Conservation (phyloP, 2,888 invertebrate species). For the Tyria jacobaeae region DNA sequence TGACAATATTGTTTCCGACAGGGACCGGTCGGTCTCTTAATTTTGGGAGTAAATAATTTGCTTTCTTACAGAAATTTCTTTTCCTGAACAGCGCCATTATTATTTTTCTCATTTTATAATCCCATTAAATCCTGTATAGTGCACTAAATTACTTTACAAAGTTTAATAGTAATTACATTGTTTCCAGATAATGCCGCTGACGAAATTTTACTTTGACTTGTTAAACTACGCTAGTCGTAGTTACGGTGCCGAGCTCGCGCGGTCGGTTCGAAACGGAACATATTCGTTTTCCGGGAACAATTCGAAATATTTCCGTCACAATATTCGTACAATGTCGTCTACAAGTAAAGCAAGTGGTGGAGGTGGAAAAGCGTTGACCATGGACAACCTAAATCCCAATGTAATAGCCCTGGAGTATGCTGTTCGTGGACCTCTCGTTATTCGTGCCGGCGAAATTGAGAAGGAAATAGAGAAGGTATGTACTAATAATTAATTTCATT, state of each 20-base stretch:
- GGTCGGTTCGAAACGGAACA: not conserved
- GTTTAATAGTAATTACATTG: conserved; percentile 60
- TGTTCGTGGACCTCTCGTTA: conserved; percentile 98
- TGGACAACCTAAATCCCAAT: conserved; percentile 95
- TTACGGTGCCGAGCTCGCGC: not conserved
- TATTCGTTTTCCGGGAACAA: not conserved
- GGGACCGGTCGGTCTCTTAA: conserved; percentile 29
- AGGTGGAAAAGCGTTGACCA: conserved; percentile 56
- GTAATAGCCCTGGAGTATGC: conserved; percentile 98
- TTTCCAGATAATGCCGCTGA: conserved; percentile 69
- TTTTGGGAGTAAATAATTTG: not conserved
- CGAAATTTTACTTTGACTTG: conserved; percentile 31
- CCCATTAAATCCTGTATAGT: not conserved
- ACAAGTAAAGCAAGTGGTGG: not conserved
- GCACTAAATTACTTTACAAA: not conserved
- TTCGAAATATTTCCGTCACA: not conserved
- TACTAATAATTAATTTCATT: not conserved
- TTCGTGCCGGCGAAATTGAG: conserved; percentile 96
- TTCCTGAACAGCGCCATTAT: not conserved
- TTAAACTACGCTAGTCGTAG: conserved; percentile 12
- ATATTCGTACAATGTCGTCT: conserved; percentile 62
- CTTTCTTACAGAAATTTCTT: not conserved
- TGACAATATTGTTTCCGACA: conserved; percentile 21
- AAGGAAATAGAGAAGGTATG: conserved; percentile 93
- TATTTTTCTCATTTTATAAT: not conserved